Base-by-base conservation (phyloP, 2,113 vertebrate species). In the Thryonomys swinderianus region DNA sequence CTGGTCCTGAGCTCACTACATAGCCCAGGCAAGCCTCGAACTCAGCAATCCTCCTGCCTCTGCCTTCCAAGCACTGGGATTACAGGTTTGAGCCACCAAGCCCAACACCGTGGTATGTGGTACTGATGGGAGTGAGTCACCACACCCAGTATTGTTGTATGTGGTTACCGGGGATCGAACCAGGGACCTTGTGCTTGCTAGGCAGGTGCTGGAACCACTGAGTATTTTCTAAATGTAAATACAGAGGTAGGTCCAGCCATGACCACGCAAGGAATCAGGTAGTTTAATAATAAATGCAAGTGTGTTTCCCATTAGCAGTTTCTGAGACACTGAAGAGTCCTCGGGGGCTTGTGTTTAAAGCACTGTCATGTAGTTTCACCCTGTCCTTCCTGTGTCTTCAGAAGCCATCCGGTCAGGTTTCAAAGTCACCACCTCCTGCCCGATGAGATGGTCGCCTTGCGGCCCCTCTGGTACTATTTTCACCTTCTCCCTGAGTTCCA, bases 371-470 rank as follows among this genome's bases (percentile, higher is more conserved):
- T 55, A 74, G 94, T 89, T 80, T 96, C 88, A 88, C 20, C 51
- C 42, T 42, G 64, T 17, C 83, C 62, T 95, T 62, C 61, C 79
- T 71, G 17, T 88, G 23, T 62, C 88, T 95, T 94, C 95, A 84
- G 89, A 94, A 95, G 78, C 3, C 17, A 18, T 93, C 93, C 85
- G 82, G 45, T 21, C 42, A 21, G 7, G 57, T 96, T 91, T 71
- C 79, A 79, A 69, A 96, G 79, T 53, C 25, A 37, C 34, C 37
- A n/a, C 17, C 7, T 40, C 78, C 45, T 62, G 27, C 17, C n/a
- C 7, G 16, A n/a, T 37, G 55, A 0, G 0, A 48, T 45, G 53
- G 13, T 71, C 21, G 40, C 13, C 45, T 25, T 25, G 53, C 23
- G 62, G 92, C 40, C 67, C 20, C 78, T 93, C 32, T 48, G 55